Conservation (phyloP, 2,113 vertebrate genomes). For the Grus americana region DNA sequence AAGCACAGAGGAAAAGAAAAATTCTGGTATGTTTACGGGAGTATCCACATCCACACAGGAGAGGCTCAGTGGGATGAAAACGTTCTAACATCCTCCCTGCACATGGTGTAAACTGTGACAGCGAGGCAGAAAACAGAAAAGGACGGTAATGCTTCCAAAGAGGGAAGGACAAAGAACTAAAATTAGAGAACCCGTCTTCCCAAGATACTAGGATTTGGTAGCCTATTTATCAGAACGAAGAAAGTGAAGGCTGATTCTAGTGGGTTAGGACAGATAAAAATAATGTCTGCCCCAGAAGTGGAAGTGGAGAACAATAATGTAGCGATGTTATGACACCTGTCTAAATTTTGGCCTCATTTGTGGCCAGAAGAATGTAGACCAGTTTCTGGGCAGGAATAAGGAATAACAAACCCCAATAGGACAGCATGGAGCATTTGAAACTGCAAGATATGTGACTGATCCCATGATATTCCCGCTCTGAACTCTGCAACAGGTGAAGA, state of each 20-base stretch:
- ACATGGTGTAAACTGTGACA: background rate
- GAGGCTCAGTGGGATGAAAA: background rate
- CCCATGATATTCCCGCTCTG: background rate
- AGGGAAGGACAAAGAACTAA: background rate
- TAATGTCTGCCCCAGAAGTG: background rate
- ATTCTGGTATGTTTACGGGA: background rate
- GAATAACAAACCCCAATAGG: background rate
- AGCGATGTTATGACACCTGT: background rate
- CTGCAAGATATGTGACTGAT: background rate
- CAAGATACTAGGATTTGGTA: background rate
- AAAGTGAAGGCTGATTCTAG: background rate
- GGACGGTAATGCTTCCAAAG: background rate
- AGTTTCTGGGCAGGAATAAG: background rate
- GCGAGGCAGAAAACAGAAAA: background rate
- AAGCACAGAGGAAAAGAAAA: constrained; percentile 13
- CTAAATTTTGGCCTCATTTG: background rate
- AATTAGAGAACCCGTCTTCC: background rate
- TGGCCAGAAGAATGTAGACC: background rate
- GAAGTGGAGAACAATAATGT: background rate
- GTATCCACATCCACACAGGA: background rate
- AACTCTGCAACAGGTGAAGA: background rate
- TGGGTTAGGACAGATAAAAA: background rate
- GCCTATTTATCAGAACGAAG: background rate
- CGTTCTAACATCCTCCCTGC: background rate
- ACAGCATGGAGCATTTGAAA: background rate